Evolutionary conservation across 2,797 vertebrate genomes (phyloP).

Genomic region (Rhabdomys pumilio): DNA sequence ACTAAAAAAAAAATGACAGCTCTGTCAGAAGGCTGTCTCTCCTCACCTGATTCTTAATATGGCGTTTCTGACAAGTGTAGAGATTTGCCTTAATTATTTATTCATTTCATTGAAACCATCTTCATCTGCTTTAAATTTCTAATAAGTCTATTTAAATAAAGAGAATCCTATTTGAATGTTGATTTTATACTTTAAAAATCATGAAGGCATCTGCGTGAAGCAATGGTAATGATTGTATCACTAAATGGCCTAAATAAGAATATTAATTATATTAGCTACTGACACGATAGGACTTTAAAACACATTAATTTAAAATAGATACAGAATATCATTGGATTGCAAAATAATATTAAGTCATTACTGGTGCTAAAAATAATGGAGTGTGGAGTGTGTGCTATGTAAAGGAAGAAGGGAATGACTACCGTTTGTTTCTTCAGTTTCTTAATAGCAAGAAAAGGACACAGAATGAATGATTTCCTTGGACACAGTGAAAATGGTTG

Average conservation of each 20-base stretch:
- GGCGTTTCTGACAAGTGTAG: conserved; percentile 89
- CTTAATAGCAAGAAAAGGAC: background rate
- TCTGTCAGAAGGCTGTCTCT: conserved; percentile 89
- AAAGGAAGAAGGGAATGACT: background rate
- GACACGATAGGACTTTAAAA: conserved; percentile 70
- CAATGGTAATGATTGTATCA: conserved; percentile 70
- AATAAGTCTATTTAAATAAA: conserved; percentile 92
- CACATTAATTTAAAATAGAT: conserved; percentile 64
- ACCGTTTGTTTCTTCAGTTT: background rate
- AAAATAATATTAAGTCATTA: conserved; percentile 46
- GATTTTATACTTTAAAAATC: conserved; percentile 88
- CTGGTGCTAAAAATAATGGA: conserved; percentile 15
- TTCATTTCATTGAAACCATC: conserved; percentile 90
- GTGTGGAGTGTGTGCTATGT: background rate
- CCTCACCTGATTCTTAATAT: conserved; percentile 89
- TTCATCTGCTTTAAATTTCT: conserved; percentile 91
- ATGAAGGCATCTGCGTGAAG: conserved; percentile 74
- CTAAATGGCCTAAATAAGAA: conserved; percentile 76
- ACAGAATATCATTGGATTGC: background rate
- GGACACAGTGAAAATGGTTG: background rate
- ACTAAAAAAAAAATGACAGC: conserved; percentile 85
- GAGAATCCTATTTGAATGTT: conserved; percentile 88
- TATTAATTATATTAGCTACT: conserved; percentile 72
- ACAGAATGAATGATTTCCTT: background rate
- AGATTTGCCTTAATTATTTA: conserved; percentile 92